These are phyloP conservation scores for Acanthopleura granulata DNA, from an alignment of 2,888 invertebrate species.

Conservation along the genomic window DNA sequence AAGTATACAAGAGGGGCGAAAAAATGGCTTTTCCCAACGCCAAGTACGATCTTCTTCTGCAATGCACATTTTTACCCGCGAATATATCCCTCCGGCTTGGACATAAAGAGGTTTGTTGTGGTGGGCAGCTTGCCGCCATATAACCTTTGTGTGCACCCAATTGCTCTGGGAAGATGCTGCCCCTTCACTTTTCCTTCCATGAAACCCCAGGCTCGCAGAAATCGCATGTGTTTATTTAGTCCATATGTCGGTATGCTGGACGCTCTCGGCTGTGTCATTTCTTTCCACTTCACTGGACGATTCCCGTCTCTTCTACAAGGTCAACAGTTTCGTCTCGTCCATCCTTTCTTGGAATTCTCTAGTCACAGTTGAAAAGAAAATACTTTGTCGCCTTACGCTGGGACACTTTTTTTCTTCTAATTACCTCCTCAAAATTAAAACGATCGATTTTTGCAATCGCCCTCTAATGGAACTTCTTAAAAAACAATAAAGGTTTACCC, in stretches of 20 bases:
- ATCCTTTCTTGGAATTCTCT: too few relatives aligned
- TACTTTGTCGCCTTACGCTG: too few relatives aligned
- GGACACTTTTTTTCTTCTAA: too few relatives aligned
- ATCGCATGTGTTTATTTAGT: background rate
- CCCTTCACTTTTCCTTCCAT: background rate
- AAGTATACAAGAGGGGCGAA: background rate
- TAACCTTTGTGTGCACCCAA: background rate
- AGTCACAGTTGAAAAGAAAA: too few relatives aligned
- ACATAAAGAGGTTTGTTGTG: too few relatives aligned
- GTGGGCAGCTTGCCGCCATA: background rate
- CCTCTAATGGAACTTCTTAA: too few relatives aligned
- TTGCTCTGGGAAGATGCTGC: background rate
- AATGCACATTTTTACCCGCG: background rate
- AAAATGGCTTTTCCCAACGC: background rate
- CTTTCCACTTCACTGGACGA: background rate
- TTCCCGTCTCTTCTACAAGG: too few relatives aligned
- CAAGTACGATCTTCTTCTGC: background rate
- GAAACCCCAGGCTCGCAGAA: background rate
- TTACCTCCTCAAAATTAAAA: too few relatives aligned
- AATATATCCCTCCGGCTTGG: background rate
- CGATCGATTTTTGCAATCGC: too few relatives aligned
- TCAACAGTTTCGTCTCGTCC: too few relatives aligned
- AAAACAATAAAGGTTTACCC: too few relatives aligned
- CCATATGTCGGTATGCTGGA: constrained; percentile 5
- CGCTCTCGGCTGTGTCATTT: background rate